A percentile compares a stretch with the other conserved stretches of the same genome.
Evolutionary conservation across 2,113 vertebrate species (phyloP).

Genomic region (Cavia porcellus): DNA sequence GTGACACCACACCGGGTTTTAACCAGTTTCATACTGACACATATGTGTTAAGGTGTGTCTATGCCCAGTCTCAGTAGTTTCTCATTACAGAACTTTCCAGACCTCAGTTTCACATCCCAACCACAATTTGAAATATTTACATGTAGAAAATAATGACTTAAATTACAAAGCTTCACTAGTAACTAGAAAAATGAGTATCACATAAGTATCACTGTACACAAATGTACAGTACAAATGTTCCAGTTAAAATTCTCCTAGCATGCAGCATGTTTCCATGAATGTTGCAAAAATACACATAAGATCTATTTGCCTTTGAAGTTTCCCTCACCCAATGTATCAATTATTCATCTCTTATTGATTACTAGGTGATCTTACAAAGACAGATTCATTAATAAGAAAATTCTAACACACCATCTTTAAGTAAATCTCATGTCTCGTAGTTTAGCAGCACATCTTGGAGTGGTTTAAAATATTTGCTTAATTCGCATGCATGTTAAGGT

Average conservation of each 20-base stretch:
- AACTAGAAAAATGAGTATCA: not conserved
- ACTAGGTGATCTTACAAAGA: not conserved
- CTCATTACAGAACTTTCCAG: not conserved
- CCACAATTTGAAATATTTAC: not conserved
- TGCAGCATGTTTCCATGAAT: not conserved
- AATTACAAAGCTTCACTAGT: not conserved
- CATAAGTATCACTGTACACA: not conserved
- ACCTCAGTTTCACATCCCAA: not conserved
- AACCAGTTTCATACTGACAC: not conserved
- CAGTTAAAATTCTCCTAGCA: not conserved
- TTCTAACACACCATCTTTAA: not conserved
- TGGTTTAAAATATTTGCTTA: conserved; percentile 1
- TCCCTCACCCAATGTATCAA: not conserved
- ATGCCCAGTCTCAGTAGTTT: not conserved
- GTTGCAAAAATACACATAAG: not conserved
- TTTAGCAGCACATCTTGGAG: not conserved
- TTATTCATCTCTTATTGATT: not conserved
- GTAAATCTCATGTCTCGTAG: not conserved
- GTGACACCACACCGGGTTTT: not conserved
- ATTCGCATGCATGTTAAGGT: not conserved
- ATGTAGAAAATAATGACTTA: not conserved
- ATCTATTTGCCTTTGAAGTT: not conserved
- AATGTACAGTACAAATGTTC: not conserved
- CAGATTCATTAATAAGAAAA: not conserved
- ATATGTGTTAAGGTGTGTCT: not conserved